Percentiles rank a stretch among this genome's conserved stretches.
Evolutionary conservation across 2,113 vertebrate species (phyloP).

Genomic region (Leuciscus idus): DNA sequence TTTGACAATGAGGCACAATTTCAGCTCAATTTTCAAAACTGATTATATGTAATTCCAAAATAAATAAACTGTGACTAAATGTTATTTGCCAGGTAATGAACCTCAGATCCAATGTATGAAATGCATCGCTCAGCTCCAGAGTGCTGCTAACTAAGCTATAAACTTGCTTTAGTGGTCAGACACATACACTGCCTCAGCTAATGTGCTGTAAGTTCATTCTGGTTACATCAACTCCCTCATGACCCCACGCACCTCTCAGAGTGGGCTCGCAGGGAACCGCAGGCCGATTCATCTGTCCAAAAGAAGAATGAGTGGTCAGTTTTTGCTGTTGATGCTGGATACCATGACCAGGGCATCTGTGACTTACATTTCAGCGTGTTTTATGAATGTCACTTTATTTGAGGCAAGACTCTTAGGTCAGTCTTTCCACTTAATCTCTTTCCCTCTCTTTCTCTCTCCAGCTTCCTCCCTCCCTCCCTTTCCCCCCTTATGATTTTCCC

Average conservation of each 20-base stretch:
- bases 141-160: conserved; percentile 32
- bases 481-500: conserved; percentile 19
- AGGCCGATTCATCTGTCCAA: neutral
- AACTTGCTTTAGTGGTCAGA: conserved; percentile 10
- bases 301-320: conserved; percentile 22
- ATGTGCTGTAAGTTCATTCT: conserved; percentile 29
- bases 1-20: neutral
- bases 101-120: conserved; percentile 3
- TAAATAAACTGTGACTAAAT: conserved; percentile 21
- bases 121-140: conserved; percentile 26
- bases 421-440: conserved; percentile 8
- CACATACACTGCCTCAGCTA: conserved; percentile 11
- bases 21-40: neutral
- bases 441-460: neutral
- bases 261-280: neutral
- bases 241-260: neutral
- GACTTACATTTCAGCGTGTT: conserved; percentile 30
- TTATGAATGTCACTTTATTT: conserved; percentile 5
- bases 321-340: conserved; percentile 43
- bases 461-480: neutral
- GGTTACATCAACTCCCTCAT: conserved; percentile 5
- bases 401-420: conserved; percentile 11
- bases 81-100: conserved; percentile 35
- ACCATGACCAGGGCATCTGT: conserved; percentile 33
- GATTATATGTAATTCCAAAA: conserved; percentile 2